A percentile compares a stretch with the other conserved stretches of the same genome.
phyloP scores from a whole-genome alignment of 1,140 invertebrate species.

The Leucophenga varia region DNA sequence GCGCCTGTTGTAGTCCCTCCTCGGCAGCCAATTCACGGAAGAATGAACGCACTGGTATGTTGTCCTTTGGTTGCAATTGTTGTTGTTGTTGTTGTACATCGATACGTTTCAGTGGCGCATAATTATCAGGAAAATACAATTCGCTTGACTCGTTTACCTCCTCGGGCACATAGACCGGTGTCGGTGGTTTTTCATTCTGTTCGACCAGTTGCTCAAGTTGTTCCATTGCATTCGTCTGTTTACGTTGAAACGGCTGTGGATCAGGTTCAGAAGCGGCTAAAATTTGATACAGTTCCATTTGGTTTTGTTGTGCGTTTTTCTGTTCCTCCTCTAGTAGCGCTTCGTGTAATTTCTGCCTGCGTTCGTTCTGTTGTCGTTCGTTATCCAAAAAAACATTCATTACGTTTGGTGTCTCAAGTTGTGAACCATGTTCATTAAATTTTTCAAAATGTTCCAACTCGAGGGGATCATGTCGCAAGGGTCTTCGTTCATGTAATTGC shows the following conservation, averaged over 20 bases:
- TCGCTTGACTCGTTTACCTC: slow-evolving; percentile 49
- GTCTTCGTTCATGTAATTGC: slow-evolving; percentile 39
- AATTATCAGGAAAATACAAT: slow-evolving; percentile 48
- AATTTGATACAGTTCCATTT: slow-evolving; percentile 45
- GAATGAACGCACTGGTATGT: slow-evolving; percentile 40
- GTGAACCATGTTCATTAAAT: slow-evolving; percentile 29
- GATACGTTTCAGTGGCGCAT: slow-evolving; percentile 34
- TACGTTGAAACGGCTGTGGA: slow-evolving; percentile 47
- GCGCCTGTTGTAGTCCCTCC: slow-evolving; percentile 34
- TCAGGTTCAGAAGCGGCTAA: slow-evolving; percentile 47
- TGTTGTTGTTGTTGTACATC: slow-evolving; percentile 4
- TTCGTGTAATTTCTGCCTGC: slow-evolving; percentile 29
- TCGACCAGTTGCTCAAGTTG: slow-evolving; percentile 42
- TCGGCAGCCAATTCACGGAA: slow-evolving; percentile 46
- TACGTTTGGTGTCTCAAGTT: slow-evolving; percentile 37
- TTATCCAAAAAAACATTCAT: slow-evolving; percentile 48
- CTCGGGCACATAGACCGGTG: slow-evolving; percentile 31
- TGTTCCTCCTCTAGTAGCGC: slow-evolving; percentile 26
- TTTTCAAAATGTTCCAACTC: slow-evolving; percentile 45
- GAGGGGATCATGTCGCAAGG: slow-evolving; percentile 40
- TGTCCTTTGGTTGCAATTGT: slow-evolving; percentile 15
- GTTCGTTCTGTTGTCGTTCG: slow-evolving; percentile 41
- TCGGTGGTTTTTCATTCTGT: slow-evolving; percentile 27
- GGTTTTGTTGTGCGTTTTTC: slow-evolving; percentile 32
- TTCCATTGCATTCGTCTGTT: slow-evolving; percentile 39